Conservation (phyloP, 2,113 vertebrate species). For the Hippocampus abdominalis region DNA sequence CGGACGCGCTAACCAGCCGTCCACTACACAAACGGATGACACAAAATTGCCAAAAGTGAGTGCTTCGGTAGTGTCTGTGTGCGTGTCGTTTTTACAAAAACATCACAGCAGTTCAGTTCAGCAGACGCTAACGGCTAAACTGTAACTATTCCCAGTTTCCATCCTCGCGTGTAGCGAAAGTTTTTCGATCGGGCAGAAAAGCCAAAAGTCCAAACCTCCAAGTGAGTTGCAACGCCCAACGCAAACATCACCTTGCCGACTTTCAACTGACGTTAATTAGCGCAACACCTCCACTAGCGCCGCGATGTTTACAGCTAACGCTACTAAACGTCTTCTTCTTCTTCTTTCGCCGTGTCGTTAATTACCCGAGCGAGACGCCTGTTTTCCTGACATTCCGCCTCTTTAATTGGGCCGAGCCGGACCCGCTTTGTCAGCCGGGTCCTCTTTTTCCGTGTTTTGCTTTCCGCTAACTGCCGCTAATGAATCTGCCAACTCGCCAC, state of each 20-base stretch:
- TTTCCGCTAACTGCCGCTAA: slow-evolving; percentile 66
- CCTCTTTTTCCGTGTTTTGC: slow-evolving; percentile 45
- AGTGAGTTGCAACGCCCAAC: not conserved
- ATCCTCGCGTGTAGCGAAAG: not conserved
- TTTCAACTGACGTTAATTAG: not conserved
- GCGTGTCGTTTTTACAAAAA: no score
- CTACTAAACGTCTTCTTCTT: not conserved
- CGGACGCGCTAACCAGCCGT: no score
- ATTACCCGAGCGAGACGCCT: slow-evolving; percentile 43
- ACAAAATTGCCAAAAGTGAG: not conserved
- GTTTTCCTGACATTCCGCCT: slow-evolving; percentile 51
- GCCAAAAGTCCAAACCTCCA: not conserved
- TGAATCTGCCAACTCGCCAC: slow-evolving; percentile 57
- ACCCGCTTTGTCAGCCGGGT: slow-evolving; percentile 49
- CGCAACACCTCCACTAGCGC: not conserved
- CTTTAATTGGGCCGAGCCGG: slow-evolving; percentile 62
- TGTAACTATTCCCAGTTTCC: not conserved
- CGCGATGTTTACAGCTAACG: slow-evolving; percentile 1
- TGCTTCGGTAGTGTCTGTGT: no score
- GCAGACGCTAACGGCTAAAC: no score
- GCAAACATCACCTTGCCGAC: not conserved
- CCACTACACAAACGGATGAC: not conserved
- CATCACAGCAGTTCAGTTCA: no score
- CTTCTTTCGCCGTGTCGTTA: slow-evolving; percentile 37
- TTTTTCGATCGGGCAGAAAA: not conserved